Evolutionary conservation across 2,888 invertebrate species (phyloP).

Genomic region (Andrena bucephala): DNA sequence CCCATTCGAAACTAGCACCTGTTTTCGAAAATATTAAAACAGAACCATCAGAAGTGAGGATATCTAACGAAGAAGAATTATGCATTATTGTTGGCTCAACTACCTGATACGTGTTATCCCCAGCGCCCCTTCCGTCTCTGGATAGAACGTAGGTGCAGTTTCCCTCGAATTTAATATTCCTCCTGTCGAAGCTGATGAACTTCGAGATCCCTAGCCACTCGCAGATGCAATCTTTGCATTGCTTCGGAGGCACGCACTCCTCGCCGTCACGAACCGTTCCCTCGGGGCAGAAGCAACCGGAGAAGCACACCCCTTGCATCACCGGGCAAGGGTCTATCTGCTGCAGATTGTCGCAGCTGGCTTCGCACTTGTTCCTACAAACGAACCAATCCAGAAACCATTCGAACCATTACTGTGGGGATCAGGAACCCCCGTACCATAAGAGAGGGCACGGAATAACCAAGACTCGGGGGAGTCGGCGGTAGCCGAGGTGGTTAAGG

Average conservation of each 20-base stretch:
- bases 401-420: neutral
- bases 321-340: conserved; percentile 88
- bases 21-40: conserved; percentile 10
- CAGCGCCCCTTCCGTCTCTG: conserved; percentile 85
- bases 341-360: conserved; percentile 89
- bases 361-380: conserved; percentile 88
- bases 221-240: conserved; percentile 91
- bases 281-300: conserved; percentile 94
- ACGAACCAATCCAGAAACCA: neutral
- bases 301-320: conserved; percentile 90
- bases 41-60: neutral
- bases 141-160: conserved; percentile 94
- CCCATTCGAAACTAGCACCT: conserved; percentile 90
- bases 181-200: conserved; percentile 93
- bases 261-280: conserved; percentile 90
- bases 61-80: conserved; percentile 62
- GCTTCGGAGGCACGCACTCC: conserved; percentile 89
- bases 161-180: conserved; percentile 92
- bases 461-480: too few species aligned
- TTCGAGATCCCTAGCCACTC: conserved; percentile 92
- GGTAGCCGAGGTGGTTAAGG: too few species aligned
- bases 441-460: too few species aligned
- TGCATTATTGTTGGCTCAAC: neutral
- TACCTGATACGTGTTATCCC: conserved; percentile 86
- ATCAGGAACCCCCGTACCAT: too few species aligned